phyloP scores from a whole-genome alignment of 2,888 invertebrate species.

The Hydrotaea diabolus region DNA sequence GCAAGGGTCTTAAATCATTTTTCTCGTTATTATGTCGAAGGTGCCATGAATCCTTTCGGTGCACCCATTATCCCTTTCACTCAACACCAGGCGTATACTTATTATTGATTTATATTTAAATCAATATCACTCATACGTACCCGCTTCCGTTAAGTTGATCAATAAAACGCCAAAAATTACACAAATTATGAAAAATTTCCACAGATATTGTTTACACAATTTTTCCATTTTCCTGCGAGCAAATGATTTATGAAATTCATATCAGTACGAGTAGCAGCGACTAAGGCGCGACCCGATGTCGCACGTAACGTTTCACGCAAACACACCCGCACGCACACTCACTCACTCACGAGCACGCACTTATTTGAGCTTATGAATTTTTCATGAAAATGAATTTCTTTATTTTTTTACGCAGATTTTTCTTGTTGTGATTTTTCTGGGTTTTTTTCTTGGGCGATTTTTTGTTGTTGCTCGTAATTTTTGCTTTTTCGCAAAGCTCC shows the following conservation, averaged over 20 bases:
- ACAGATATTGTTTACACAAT: conserved; percentile 32
- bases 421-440: neutral
- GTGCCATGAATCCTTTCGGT: too few species aligned
- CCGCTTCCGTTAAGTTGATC: conserved; percentile 51
- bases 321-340: conserved; percentile 1
- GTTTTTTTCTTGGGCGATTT: neutral
- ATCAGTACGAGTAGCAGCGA: neutral
- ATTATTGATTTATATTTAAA: neutral
- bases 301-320: neutral
- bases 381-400: conserved; percentile 39
- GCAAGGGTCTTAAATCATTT: too few species aligned
- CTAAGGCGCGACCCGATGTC: neutral
- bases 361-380: conserved; percentile 37
- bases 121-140: conserved; percentile 42
- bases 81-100: too few species aligned
- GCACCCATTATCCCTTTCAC: too few species aligned
- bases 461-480: neutral
- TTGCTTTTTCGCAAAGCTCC: neutral
- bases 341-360: neutral
- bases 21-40: too few species aligned
- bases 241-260: conserved; percentile 27
- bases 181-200: conserved; percentile 51
- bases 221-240: conserved; percentile 52
- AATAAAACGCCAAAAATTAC: conserved; percentile 33
- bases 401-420: neutral